Evolutionary conservation across 2,888 invertebrate genomes (phyloP), one percentile per base, ranked within the genome.

Genomic region (Selenia dentaria): DNA sequence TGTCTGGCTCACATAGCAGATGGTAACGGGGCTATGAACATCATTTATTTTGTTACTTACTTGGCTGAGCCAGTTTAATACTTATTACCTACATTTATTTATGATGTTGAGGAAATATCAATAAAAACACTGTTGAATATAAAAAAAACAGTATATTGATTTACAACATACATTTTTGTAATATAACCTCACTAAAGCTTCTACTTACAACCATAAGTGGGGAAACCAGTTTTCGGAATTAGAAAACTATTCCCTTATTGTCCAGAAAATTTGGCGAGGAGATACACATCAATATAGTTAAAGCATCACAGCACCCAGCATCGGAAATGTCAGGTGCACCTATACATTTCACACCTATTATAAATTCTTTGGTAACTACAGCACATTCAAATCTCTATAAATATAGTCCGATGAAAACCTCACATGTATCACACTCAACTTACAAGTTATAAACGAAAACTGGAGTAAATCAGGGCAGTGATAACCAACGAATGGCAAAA

Each of bases 341-440:
- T n/a, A n/a, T n/a, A n/a, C n/a, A n/a, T n/a, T n/a, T n/a, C n/a
- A n/a, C n/a, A 27, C 28, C 24, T 34, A 33, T 25, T 29, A 25
- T 33, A 8, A 27, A 1, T 27, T 39, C 40, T 49, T 49, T 49
- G 43, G 43, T 40, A 32, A 39, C 34, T 39, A 36, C 13, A n/a
- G 12, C 20, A 28, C 10, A 38, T 24, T 2, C 2, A 24, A 8
- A 24, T 25, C 25, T 9, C 13, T 25, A 18, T 36, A 18, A 27
- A 27, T 36, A 26, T 9, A 35, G 16, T 35, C 3, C 25, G 10
- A 13, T n/a, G 12, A 12, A 28, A 28, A 22, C 22, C 13, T 12
- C 6, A 4, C 8, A 26, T 4, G 8, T 14, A 8, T 5, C 28
- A 31, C 31, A 31, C 10, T 31, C 16, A 9, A 9, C 31, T 12